Base-by-base conservation (phyloP, 2,113 vertebrate species). In the Ardeotis arabs region DNA sequence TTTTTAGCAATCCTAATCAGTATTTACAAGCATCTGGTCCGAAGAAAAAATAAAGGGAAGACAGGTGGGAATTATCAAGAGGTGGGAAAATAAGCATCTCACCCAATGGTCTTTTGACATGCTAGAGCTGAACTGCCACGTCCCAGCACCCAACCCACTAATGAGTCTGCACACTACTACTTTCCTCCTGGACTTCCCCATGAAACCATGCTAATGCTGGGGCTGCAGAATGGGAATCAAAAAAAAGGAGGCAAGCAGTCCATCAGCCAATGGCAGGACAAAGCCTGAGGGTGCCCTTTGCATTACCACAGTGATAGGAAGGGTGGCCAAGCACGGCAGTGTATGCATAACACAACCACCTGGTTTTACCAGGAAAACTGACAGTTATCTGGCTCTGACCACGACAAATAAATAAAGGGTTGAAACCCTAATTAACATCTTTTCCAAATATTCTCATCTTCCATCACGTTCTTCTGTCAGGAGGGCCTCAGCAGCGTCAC, bases 231-330 rank as follows among this genome's bases (percentile, higher is more conserved):
- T 11, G n/a, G 50, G 9, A 14, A 41, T 21, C 8, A 15, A 7
- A 49, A 7, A 41, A 4, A 44, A 59, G 52, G 22, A n/a, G n/a
- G 47, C 45, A 55, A 62, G 35, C 62, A 73, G 67, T 74, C 33
- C 35, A 5, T 2, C 19, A 79, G 39, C 19, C 56, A 49, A 19
- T 17, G 62, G 55, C 62, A 44, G 72, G 29, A 19, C 10, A 4
- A 67, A n/a, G 28, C 2, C 4, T 6, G 20, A 37, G 16, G 49
- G 35, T 80, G 64, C 37, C 47, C 37, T 50, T 7, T 4, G 22
- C 19, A 1, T 9, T 5, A 4, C 1, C 35, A 4, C 33, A 2
- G 1, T 2, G 10, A 29, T 7, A 37, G 25, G 21, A 16, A 47
- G 20, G 0, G 0, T 62, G 58, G 62, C 29, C 52, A 60, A 22